These are phyloP conservation scores for Brenthis hecate DNA, from an alignment of 2,888 invertebrate species.

Conservation along the genomic window DNA sequence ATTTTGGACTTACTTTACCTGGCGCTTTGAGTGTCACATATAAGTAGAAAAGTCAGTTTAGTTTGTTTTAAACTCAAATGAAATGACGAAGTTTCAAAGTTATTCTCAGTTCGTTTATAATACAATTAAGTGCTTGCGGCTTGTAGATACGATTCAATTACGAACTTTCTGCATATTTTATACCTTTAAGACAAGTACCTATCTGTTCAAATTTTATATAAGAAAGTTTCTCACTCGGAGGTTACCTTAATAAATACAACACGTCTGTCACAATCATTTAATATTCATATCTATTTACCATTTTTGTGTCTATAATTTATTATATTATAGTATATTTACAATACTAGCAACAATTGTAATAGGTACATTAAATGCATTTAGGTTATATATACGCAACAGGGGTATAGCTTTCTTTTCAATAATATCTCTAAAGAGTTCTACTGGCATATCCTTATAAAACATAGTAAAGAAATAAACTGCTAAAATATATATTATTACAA, in stretches of 20 bases:
- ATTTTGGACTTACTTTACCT: slow-evolving; percentile 25
- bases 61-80: slow-evolving; percentile 56
- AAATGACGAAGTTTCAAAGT: slow-evolving; percentile 64
- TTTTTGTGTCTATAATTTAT: slow-evolving; percentile 40
- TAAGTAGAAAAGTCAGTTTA: slow-evolving; percentile 32
- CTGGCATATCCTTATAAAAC: neutral
- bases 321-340: slow-evolving; percentile 72
- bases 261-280: slow-evolving; percentile 42
- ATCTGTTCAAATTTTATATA: slow-evolving; percentile 33
- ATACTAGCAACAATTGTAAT: slow-evolving; percentile 65
- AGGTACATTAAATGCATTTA: slow-evolving; percentile 34
- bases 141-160: slow-evolving; percentile 63
- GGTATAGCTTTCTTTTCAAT: slow-evolving; percentile 35
- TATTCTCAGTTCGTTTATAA: slow-evolving; percentile 63
- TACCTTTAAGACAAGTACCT: slow-evolving; percentile 45
- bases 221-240: neutral
- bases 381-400: slow-evolving; percentile 38
- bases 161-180: slow-evolving; percentile 58
- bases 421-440: slow-evolving; percentile 18
- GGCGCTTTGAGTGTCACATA: slow-evolving; percentile 29
- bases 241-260: slow-evolving; percentile 43
- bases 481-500: too few species aligned
- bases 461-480: neutral
- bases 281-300: slow-evolving; percentile 48
- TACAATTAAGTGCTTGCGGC: slow-evolving; percentile 63